phyloP scores from a whole-genome alignment of 2,888 invertebrate genomes.

The Leistus spinibarbis region DNA sequence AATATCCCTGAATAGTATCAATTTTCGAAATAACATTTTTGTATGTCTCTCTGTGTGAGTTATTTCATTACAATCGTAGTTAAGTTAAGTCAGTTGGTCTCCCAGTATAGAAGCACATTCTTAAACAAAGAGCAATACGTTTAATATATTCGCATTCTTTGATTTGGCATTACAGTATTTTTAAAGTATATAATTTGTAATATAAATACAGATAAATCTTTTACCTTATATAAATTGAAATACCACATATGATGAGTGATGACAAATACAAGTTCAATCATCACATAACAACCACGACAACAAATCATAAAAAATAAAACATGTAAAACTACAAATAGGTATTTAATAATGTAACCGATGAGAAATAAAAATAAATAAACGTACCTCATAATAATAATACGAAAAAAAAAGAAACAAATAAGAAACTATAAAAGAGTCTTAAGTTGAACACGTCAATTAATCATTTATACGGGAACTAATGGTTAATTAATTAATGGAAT shows the following conservation, averaged over 20 bases:
- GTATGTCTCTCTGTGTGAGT: no score
- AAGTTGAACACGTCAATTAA: slow-evolving; percentile 18
- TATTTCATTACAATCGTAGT: no score
- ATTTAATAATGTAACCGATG: not conserved
- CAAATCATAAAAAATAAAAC: not conserved
- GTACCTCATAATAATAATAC: not conserved
- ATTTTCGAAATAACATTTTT: no score
- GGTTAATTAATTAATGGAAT: slow-evolving; percentile 39
- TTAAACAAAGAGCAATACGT: no score
- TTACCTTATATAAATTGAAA: not conserved
- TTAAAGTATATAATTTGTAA: no score
- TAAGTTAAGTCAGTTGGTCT: no score
- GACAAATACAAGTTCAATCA: not conserved
- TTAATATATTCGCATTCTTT: no score
- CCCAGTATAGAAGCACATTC: no score
- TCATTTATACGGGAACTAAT: slow-evolving; percentile 36
- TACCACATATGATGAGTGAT: not conserved
- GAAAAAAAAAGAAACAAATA: not conserved
- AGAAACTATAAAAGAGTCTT: not conserved
- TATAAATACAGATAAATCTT: not conserved
- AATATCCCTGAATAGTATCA: no score
- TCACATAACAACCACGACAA: not conserved
- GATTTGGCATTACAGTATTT: no score
- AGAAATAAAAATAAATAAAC: not conserved
- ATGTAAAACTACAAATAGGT: not conserved